Conservation (phyloP, 2,888 invertebrate genomes). For the Plagodis dolabraria region DNA sequence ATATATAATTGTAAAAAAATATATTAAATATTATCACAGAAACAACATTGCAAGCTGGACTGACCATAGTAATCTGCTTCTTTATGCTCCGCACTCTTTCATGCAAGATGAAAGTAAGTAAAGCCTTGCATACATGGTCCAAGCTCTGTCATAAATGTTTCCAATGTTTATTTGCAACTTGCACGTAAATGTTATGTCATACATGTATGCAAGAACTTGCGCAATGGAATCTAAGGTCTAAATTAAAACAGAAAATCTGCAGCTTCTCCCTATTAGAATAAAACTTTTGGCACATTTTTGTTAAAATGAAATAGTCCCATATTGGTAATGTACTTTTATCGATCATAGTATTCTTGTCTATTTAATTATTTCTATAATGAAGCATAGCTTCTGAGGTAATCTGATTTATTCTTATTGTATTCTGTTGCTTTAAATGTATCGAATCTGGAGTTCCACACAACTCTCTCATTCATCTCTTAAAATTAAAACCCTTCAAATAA, state of each 20-base stretch:
- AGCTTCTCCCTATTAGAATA: conserved; percentile 26
- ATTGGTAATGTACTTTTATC: conserved; percentile 5
- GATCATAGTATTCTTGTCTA: conserved; percentile 54
- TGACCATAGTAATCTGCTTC: no score
- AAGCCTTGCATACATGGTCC: no score
- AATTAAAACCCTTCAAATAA: conserved; percentile 48
- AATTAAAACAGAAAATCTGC: conserved; percentile 6
- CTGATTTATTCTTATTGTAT: conserved; percentile 60
- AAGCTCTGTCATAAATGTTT: no score
- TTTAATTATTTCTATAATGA: conserved; percentile 62
- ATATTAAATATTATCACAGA: no score
- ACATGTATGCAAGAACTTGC: no score
- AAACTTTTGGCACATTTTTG: conserved; percentile 73
- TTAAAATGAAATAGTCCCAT: conserved; percentile 46
- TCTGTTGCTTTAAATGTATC: conserved; percentile 46
- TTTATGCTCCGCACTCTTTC: no score
- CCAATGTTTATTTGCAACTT: no score
- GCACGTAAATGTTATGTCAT: no score
- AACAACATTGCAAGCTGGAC: no score
- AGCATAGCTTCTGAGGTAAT: conserved; percentile 79
- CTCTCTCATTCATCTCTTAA: conserved; percentile 36
- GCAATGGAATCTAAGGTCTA: no score
- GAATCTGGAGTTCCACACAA: conserved; percentile 12
- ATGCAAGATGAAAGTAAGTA: no score
- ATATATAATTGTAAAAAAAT: no score